phyloP scores from a whole-genome alignment of 64 coral and sea anemone genomes.

The Catalaphyllia jardinei region DNA sequence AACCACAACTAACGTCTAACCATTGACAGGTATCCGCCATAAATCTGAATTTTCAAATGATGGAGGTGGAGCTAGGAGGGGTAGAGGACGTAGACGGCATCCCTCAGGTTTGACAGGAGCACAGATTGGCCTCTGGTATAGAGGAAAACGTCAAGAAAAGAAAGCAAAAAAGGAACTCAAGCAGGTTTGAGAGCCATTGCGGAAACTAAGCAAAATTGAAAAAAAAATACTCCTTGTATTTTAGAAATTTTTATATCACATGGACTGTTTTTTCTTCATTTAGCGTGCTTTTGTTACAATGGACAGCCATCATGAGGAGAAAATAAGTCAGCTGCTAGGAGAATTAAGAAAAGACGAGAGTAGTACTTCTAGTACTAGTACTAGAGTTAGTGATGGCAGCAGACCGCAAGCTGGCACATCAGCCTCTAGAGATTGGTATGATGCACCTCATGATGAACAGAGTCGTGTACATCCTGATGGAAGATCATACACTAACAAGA shows the following conservation, averaged over 20 bases:
- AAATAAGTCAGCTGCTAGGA: conserved; percentile 46
- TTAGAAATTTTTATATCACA: neutral
- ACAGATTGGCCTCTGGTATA: conserved; percentile 86
- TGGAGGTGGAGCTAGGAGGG: conserved; percentile 1
- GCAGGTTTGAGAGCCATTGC: conserved; percentile 3
- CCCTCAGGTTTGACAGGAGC: conserved; percentile 80
- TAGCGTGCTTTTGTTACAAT: conserved; percentile 81
- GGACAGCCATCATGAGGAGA: conserved; percentile 75
- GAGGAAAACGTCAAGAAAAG: conserved; percentile 57
- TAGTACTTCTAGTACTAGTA: neutral
- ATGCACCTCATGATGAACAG: neutral
- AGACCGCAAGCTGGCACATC: neutral
- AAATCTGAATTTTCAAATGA: conserved; percentile 2
- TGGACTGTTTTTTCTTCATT: neutral
- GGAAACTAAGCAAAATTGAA: neutral
- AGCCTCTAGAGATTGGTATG: neutral
- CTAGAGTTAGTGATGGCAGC: neutral
- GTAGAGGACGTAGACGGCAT: conserved; percentile 38
- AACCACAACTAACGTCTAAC: too few relatives aligned
- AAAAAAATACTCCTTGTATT: neutral
- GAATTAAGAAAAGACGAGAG: conserved; percentile 17
- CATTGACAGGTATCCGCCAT: conserved; percentile 13
- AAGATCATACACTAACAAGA: neutral
- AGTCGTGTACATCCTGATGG: neutral
- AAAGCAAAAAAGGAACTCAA: conserved; percentile 63